Evolutionary conservation across 2,113 vertebrate genomes (phyloP).

Genomic region (Aegithalos caudatus): DNA sequence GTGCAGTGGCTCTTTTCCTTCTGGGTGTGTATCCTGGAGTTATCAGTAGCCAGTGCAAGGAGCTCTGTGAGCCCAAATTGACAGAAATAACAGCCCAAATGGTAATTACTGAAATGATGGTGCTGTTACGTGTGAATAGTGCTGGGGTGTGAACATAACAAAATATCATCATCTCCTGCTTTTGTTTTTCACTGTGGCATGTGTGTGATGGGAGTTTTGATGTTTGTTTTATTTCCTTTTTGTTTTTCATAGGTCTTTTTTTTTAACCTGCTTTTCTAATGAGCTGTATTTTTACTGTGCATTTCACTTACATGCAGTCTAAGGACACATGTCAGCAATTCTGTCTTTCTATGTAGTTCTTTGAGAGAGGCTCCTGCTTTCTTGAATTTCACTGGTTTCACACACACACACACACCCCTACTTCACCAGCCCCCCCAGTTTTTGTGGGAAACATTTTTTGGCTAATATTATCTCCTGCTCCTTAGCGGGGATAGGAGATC

Average conservation of each 20-base stretch:
- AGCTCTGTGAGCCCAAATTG: background rate
- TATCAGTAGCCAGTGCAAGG: background rate
- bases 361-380: background rate
- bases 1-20: background rate
- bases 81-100: background rate
- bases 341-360: background rate
- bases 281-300: background rate
- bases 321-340: background rate
- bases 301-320: background rate
- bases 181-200: background rate
- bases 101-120: background rate
- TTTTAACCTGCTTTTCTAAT: background rate
- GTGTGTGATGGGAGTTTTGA: background rate
- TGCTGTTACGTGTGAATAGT: background rate
- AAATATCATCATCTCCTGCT: background rate
- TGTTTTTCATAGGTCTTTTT: background rate
- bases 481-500: background rate
- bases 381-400: background rate
- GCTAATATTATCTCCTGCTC: fast-evolving
- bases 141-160: background rate
- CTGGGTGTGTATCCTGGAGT: background rate
- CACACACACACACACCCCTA: background rate
- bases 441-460: background rate
- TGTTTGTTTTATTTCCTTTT: background rate
- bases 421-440: background rate